Evolutionary conservation across 2,888 invertebrate genomes (phyloP).

Genomic region (Mechanitis mazaeus): DNA sequence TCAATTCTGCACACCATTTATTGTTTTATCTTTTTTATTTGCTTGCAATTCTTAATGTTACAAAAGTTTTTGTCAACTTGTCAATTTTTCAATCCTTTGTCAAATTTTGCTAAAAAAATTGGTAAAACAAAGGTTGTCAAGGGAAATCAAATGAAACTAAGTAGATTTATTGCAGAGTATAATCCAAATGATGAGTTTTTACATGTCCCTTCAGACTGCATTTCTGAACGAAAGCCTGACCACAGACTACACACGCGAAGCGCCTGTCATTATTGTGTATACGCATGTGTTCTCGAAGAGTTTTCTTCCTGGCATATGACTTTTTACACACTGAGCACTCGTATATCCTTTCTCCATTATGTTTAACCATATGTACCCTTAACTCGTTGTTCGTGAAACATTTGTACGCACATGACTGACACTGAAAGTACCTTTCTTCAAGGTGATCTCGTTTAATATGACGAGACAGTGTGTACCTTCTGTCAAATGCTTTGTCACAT

Average conservation of each 20-base stretch:
- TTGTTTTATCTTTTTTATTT: too few species aligned
- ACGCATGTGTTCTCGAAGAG: slow-evolving; percentile 57
- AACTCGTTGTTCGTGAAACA: slow-evolving; percentile 59
- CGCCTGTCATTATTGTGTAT: slow-evolving; percentile 62
- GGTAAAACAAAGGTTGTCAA: neutral
- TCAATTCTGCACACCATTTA: too few species aligned
- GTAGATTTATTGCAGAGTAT: slow-evolving; percentile 23
- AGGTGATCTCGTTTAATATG: slow-evolving; percentile 63
- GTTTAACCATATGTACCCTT: slow-evolving; percentile 54
- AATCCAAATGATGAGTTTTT: slow-evolving; percentile 55
- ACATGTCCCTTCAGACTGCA: slow-evolving; percentile 62
- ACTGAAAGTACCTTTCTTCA: slow-evolving; percentile 53
- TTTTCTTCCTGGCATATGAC: slow-evolving; percentile 58
- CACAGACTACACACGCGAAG: slow-evolving; percentile 57
- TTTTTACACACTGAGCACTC: slow-evolving; percentile 62
- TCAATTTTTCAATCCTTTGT: too few species aligned
- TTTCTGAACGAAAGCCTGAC: slow-evolving; percentile 61
- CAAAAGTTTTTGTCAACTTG: too few species aligned
- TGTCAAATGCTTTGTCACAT: slow-evolving; percentile 40
- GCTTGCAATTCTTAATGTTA: too few species aligned
- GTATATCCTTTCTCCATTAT: slow-evolving; percentile 57
- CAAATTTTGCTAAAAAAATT: too few species aligned
- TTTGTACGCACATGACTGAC: slow-evolving; percentile 46
- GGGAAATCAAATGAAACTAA: neutral
- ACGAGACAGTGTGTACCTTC: slow-evolving; percentile 43